Percentiles rank a stretch among this genome's conserved stretches.
These are phyloP conservation scores for Parapsyche elsis DNA, from an alignment of 1,140 invertebrate species.

Conservation along the genomic window DNA sequence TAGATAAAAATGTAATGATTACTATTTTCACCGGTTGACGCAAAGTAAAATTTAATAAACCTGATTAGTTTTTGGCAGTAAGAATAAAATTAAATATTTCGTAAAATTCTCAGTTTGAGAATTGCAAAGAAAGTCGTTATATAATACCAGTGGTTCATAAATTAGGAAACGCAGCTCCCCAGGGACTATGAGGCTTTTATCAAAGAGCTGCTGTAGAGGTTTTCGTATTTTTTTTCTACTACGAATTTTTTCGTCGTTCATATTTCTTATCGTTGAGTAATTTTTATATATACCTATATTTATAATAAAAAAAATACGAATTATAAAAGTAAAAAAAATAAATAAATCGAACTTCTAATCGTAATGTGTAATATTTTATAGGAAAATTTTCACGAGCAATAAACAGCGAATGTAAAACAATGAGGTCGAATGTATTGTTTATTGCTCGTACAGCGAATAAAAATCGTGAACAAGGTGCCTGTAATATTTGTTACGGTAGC, in stretches of 20 bases:
- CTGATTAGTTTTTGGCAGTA: not conserved
- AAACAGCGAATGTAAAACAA: not conserved
- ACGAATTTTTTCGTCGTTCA: no score
- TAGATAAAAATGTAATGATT: no score
- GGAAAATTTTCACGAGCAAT: not conserved
- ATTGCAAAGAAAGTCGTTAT: not conserved
- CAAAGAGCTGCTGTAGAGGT: not conserved
- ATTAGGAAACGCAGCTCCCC: slow-evolving; percentile 5
- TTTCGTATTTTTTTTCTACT: not conserved
- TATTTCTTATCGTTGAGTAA: no score
- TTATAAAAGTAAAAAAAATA: no score
- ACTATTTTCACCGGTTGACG: no score
- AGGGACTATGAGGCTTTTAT: not conserved
- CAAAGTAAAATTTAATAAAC: not conserved
- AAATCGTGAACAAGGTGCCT: not conserved
- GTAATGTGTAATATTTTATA: not conserved
- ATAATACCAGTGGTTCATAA: slow-evolving; percentile 8
- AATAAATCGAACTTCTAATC: no score
- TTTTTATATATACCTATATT: no score
- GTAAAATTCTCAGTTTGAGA: not conserved
- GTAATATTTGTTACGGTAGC: not conserved
- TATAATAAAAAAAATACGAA: not conserved
- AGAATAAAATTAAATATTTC: not conserved
- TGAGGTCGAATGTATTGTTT: slow-evolving; percentile 1
- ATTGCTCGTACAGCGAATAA: not conserved